Evolutionary conservation across 2,888 invertebrate species (phyloP), one percentile per base, ranked within the genome.

Genomic region (Epirrita christyi): DNA sequence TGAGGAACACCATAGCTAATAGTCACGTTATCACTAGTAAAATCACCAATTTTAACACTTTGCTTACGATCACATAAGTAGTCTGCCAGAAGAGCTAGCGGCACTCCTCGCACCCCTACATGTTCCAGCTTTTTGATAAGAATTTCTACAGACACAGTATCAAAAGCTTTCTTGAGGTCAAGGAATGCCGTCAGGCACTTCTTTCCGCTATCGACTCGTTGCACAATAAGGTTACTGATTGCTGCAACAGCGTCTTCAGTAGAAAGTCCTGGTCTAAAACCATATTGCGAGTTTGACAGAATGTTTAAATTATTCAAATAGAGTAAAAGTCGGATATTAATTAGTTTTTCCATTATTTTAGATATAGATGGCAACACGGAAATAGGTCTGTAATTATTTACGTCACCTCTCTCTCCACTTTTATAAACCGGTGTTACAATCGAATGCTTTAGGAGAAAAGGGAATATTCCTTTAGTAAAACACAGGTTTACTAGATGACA

Each of bases 341-440:
- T 11, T 13, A 48, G 13, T 32, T 52, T 55, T 55, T 59, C 59
- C n/a, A 59, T 3, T n/a, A 59, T 55, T 52, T 59, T 59, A 0
- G 59, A 55, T 3, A 59, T 29, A 1, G 40, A 37, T n/a, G 55
- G 43, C 10, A 59, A 29, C 3, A 68, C 54, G 3, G 66, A 66
- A 2, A 66, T 66, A 3, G 65, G 63, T 0, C 62, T 38, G 11
- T 64, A 66, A 14, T 68, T 68, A 15, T 43, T 55, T 1, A 63
- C 51, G 38, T 57, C 29, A 34, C 50, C 45, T 42, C 43, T 46
- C n/a, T 55, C 40, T 11, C 67, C 69, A 9, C 42, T 36, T 43
- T 70, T 67, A 43, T 48, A 48, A 14, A 58, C 52, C n/a, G 62
- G 56, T 11, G 52, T 47, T 45, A 66, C 51, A 10, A 60, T 40